These are phyloP conservation scores for Polyommatus icarus DNA, from an alignment of 2,888 invertebrate species.

Conservation along the genomic window DNA sequence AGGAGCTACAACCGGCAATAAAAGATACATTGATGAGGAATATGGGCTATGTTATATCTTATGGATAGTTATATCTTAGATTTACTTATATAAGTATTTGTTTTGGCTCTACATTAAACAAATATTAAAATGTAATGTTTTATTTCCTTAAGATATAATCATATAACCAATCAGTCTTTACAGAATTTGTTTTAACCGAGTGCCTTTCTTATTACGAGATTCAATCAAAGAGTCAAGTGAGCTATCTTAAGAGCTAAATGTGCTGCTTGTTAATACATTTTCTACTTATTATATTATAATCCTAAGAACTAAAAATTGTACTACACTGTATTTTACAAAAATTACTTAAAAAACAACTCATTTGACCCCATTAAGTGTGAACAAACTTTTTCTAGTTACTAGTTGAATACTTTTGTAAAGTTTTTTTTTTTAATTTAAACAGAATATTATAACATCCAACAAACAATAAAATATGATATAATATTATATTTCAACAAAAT, in stretches of 20 bases:
- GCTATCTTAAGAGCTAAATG: background rate
- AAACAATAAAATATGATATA: background rate
- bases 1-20: slow-evolving; percentile 90
- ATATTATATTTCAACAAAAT: background rate
- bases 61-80: slow-evolving; percentile 79
- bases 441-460: background rate
- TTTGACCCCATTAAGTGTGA: background rate
- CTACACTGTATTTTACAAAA: background rate
- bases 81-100: background rate
- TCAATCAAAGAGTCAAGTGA: background rate
- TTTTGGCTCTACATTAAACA: slow-evolving; percentile 4
- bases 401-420: background rate
- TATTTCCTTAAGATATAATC: background rate
- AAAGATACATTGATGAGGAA: slow-evolving; percentile 93
- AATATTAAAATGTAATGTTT: background rate
- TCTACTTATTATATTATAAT: background rate
- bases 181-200: background rate
- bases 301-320: background rate
- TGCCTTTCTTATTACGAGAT: background rate
- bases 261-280: background rate
- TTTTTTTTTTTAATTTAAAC: background rate
- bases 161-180: background rate
- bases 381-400: background rate
- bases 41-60: slow-evolving; percentile 93
- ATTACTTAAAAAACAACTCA: background rate